These are phyloP conservation scores for Cassiopea xamachana DNA, from an alignment of 30 jellyfish, hydroid and myxozoan species.

Conservation along the genomic window DNA sequence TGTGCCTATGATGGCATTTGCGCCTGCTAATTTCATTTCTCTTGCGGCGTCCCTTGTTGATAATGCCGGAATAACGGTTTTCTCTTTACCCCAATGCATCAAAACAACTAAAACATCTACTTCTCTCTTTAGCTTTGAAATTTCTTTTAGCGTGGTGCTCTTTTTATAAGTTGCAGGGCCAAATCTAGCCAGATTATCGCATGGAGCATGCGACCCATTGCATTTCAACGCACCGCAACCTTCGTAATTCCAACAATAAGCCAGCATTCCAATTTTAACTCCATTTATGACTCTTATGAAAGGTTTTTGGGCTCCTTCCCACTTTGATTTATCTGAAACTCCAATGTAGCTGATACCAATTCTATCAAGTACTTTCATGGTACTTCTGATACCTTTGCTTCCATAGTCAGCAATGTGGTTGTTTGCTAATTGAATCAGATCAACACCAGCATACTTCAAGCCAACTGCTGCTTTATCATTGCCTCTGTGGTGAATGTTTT, in stretches of 20 bases:
- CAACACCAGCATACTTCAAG: constrained; percentile 75
- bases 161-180: constrained; percentile 49
- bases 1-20: constrained; percentile 68
- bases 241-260: constrained; percentile 70
- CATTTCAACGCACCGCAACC: constrained; percentile 52
- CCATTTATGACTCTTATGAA: constrained; percentile 73
- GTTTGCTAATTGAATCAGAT: constrained; percentile 60
- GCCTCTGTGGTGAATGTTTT: constrained; percentile 46
- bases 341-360: constrained; percentile 64
- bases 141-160: constrained; percentile 6
- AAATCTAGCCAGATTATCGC: background rate
- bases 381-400: constrained; percentile 37
- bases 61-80: constrained; percentile 70
- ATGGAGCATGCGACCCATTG: background rate
- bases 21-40: constrained; percentile 61
- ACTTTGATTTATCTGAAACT: background rate
- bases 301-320: constrained; percentile 43
- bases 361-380: constrained; percentile 25
- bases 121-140: constrained; percentile 13
- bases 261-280: constrained; percentile 74
- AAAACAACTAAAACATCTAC: constrained; percentile 77
- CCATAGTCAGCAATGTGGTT: constrained; percentile 78
- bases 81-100: constrained; percentile 88
- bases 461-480: constrained; percentile 62
- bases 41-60: constrained; percentile 66